Percentiles rank a stretch among this genome's conserved stretches.
Evolutionary conservation across 2,113 vertebrate genomes (phyloP).

Genomic region (Serilophus lunatus): DNA sequence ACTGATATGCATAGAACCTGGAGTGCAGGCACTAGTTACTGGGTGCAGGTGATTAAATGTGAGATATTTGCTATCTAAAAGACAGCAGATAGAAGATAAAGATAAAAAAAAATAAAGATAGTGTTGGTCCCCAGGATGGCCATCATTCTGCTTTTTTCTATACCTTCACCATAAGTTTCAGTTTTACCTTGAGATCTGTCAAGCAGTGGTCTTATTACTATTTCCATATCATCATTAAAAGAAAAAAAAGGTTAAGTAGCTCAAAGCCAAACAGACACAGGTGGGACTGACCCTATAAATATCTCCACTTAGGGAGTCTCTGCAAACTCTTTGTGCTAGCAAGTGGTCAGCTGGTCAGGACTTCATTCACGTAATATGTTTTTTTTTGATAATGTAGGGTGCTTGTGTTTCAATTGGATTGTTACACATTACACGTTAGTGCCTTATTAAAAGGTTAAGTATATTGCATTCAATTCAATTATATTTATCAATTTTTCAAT

Average conservation of each 20-base stretch:
- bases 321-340: not conserved
- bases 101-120: too few species aligned
- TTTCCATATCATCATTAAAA: not conserved
- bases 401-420: not conserved
- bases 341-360: not conserved
- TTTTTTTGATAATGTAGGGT: not conserved
- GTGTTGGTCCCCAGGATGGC: not conserved
- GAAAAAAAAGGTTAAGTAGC: not conserved
- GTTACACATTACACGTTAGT: not conserved
- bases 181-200: not conserved
- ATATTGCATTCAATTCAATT: not conserved
- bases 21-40: not conserved
- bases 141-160: not conserved
- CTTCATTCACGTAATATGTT: not conserved
- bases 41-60: not conserved
- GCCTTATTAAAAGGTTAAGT: not conserved
- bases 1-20: not conserved
- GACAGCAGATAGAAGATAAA: too few species aligned
- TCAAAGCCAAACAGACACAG: not conserved
- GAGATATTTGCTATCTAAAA: not conserved
- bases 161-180: not conserved
- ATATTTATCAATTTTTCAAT: conserved; percentile 1
- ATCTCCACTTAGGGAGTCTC: not conserved
- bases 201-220: not conserved
- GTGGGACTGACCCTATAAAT: not conserved